Conservation (phyloP, 2,113 vertebrate species). For the Ammodramus savannarum region DNA sequence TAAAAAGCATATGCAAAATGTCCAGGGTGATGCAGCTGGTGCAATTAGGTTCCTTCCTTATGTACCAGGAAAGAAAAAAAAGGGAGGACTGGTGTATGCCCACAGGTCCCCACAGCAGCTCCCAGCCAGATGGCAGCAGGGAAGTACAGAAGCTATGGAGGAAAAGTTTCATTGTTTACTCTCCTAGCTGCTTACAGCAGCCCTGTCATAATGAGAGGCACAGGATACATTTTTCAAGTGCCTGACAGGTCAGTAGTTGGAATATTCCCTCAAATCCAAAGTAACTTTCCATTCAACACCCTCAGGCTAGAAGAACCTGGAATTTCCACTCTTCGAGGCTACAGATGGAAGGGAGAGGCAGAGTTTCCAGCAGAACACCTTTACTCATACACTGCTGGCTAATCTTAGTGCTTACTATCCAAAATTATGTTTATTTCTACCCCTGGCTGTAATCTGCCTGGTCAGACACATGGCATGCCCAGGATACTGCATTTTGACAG, state of each 20-base stretch:
- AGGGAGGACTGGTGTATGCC: background rate
- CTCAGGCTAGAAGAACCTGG: background rate
- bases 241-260: background rate
- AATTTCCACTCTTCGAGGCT: background rate
- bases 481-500: background rate
- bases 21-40: background rate
- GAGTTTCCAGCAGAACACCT: background rate
- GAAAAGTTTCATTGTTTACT: background rate
- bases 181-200: background rate
- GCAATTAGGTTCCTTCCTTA: background rate
- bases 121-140: slow-evolving; percentile 23
- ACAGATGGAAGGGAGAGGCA: background rate
- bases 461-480: background rate
- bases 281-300: accelerated
- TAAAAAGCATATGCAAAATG: background rate
- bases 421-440: background rate
- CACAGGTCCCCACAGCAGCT: background rate
- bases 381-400: background rate
- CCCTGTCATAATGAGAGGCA: background rate
- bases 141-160: background rate
- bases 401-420: background rate
- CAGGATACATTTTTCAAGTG: background rate
- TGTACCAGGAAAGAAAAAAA: background rate
- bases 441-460: background rate
- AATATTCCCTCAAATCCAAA: background rate